These are phyloP conservation scores for Drosophila formosana DNA, from an alignment of 2,888 invertebrate genomes.

Conservation along the genomic window DNA sequence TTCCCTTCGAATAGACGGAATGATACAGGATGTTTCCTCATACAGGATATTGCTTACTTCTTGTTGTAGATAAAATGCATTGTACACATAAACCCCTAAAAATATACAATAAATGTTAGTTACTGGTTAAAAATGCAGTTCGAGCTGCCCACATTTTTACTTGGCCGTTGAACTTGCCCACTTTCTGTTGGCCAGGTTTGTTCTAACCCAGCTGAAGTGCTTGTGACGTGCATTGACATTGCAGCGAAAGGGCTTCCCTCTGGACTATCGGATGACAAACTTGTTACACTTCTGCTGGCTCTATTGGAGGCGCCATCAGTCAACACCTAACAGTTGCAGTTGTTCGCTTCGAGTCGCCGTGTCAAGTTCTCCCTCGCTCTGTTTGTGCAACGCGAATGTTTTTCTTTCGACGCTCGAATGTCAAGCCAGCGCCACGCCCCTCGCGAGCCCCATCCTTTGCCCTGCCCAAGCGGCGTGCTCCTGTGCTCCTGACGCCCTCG, in stretches of 20 bases:
- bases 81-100: slow-evolving; percentile 13
- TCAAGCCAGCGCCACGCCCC: slow-evolving; percentile 64
- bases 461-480: slow-evolving; percentile 61
- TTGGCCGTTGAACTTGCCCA: slow-evolving; percentile 67
- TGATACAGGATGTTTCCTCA: slow-evolving; percentile 28
- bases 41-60: slow-evolving; percentile 6
- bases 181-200: slow-evolving; percentile 1
- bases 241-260: slow-evolving; percentile 66
- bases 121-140: slow-evolving; percentile 1
- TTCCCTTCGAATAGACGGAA: slow-evolving; percentile 23
- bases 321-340: slow-evolving; percentile 37
- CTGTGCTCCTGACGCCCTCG: slow-evolving; percentile 66
- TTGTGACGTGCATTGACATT: slow-evolving; percentile 66
- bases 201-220: no score
- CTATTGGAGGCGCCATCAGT: slow-evolving; percentile 25
- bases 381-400: slow-evolving; percentile 53
- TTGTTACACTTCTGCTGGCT: slow-evolving; percentile 23
- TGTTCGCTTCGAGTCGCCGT: slow-evolving; percentile 41
- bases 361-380: slow-evolving; percentile 40
- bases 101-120: slow-evolving; percentile 23
- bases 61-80: slow-evolving; percentile 40
- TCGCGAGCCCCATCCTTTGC: slow-evolving; percentile 70
- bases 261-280: slow-evolving; percentile 62
- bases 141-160: not conserved
- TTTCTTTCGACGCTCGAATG: slow-evolving; percentile 66